Evolutionary conservation across 1,140 invertebrate species (phyloP), one percentile per base, ranked within the genome.

Genomic region (Heliconius nattereri): DNA sequence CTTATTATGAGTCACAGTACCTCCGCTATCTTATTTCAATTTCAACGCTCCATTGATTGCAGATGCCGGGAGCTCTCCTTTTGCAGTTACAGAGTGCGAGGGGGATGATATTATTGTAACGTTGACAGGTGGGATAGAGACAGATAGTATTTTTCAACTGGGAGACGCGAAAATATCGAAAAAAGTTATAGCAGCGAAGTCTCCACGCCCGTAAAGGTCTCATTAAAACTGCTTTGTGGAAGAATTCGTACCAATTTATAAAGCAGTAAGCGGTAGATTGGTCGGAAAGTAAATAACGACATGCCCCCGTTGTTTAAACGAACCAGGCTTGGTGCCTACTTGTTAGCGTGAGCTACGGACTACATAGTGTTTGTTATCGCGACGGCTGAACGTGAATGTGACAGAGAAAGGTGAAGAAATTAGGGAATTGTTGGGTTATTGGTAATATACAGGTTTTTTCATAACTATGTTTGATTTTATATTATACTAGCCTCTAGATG

Each of bases 41-140:
- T 93, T 92, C 79, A 89, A 90, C 92, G 91, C 88, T 93, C 87
- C 91, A 94, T 93, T 93, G 91, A 92, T 90, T 94, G 90, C 90
- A 92, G 89, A 92, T 90, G 88, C 89, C 86, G 84, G 82, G 83
- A 86, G 85, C 84, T 89, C 85, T 86, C 86, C 87, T 86, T 89
- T 89, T 87, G 87, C 90, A 91, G 85, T 87, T 77, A 85, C 84
- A 73, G 72, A 81, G 86, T 79, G 84, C 2, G 82, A 90, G 76
- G 54, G 88, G 82, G 89, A 90, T 74, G 74, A 74, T 19, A 45
- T 71, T 76, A 89, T 29, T 84, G 72, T 71, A 73, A 73, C 73
- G 66, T 37, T 8, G 8, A 19, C 54, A 83, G 35, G 85, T 74
- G 75, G 23, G 85, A 91, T 75, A 73, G 84, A 76, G 86, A 90